Evolutionary conservation across 2,888 invertebrate genomes (phyloP).

Genomic region (Drosophila acutilabella): DNA sequence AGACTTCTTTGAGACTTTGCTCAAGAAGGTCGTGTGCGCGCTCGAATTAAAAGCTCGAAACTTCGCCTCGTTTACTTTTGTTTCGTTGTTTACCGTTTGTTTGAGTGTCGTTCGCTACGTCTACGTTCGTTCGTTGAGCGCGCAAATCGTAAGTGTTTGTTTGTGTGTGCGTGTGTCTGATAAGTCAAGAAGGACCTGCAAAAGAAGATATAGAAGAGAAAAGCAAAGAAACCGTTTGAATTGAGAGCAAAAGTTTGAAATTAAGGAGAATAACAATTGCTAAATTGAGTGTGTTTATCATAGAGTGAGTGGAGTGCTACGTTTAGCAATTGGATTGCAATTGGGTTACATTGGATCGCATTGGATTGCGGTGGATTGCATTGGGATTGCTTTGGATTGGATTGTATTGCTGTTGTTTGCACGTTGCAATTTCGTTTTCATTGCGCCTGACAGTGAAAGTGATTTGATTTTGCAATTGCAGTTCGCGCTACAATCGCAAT

Average conservation of each 20-base stretch:
- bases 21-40: constrained; percentile 85
- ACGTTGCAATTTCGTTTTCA: constrained; percentile 59
- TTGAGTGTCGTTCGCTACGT: constrained; percentile 22
- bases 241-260: constrained; percentile 8
- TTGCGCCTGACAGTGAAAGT: constrained; percentile 81
- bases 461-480: constrained; percentile 83
- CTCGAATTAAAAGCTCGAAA: constrained; percentile 36
- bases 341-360: constrained; percentile 40
- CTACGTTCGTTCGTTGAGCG: constrained; percentile 29
- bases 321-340: constrained; percentile 33
- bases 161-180: constrained; percentile 45
- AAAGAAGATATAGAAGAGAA: constrained; percentile 12
- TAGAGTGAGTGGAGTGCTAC: constrained; percentile 49
- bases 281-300: constrained; percentile 40
- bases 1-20: constrained; percentile 85
- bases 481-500: constrained; percentile 44
- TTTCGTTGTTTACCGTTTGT: constrained; percentile 23
- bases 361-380: constrained; percentile 43
- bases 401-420: constrained; percentile 37
- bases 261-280: constrained; percentile 46
- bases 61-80: constrained; percentile 25
- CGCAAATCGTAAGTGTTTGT: constrained; percentile 45
- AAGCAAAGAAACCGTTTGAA: constrained; percentile 21
- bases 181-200: constrained; percentile 50
- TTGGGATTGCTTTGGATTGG: constrained; percentile 45